phyloP scores from a whole-genome alignment of 2,113 vertebrate species.

The Toxotes jaculatrix region DNA sequence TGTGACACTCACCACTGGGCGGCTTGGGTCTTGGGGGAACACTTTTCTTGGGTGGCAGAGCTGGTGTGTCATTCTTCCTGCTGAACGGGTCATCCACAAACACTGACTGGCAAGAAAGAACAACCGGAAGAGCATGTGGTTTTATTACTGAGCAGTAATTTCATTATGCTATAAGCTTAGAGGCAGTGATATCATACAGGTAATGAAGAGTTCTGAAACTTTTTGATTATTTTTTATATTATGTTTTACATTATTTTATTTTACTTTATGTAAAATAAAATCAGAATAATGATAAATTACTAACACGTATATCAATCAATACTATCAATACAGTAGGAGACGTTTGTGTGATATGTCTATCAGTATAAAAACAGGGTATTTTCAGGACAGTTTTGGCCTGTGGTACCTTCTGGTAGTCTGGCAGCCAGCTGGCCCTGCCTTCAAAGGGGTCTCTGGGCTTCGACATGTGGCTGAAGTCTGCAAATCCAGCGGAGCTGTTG shows the following conservation, averaged over 20 bases:
- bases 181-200: background rate
- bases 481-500: conserved; percentile 90
- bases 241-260: no score
- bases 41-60: conserved; percentile 95
- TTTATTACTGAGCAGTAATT: background rate
- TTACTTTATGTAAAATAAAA: background rate
- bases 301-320: background rate
- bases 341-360: background rate
- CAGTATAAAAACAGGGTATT: background rate
- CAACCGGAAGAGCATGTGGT: background rate
- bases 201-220: background rate
- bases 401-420: conserved; percentile 80
- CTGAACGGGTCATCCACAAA: conserved; percentile 95
- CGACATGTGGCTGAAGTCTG: conserved; percentile 98
- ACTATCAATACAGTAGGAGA: background rate
- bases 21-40: conserved; percentile 94
- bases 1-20: conserved; percentile 91
- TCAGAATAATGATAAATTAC: background rate
- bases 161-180: background rate
- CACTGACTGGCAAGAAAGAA: conserved; percentile 81
- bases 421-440: conserved; percentile 76
- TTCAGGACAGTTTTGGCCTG: background rate
- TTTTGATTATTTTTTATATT: no score
- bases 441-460: conserved; percentile 86
- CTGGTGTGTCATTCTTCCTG: conserved; percentile 93